Conservation (phyloP, 2,113 vertebrate species). For the Myodes glareolus region DNA sequence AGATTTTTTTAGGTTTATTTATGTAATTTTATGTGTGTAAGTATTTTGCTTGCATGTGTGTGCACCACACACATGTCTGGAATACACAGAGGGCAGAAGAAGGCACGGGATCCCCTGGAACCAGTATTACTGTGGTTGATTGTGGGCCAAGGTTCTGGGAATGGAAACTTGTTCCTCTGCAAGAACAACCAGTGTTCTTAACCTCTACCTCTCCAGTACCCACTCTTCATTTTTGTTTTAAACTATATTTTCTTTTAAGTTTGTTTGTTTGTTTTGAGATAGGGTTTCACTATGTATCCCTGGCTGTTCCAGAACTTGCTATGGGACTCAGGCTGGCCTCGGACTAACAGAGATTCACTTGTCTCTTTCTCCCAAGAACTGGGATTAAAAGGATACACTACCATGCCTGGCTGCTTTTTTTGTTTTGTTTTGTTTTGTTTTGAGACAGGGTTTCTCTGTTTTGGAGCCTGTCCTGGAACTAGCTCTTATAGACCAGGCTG, state of each 20-base stretch:
- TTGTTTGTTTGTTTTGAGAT: background rate
- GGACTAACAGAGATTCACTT: background rate
- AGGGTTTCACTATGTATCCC: background rate
- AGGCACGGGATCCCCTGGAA: background rate
- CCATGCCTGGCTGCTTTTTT: background rate
- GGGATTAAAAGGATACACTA: background rate
- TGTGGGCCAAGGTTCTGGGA: background rate
- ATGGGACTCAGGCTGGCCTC: background rate
- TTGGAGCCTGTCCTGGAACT: background rate
- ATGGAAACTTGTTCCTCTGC: background rate
- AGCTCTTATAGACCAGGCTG: background rate
- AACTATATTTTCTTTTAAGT: background rate
- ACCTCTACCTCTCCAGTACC: background rate
- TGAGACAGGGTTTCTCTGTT: background rate
- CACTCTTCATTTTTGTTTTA: background rate
- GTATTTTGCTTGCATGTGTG: no score
- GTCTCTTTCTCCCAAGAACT: background rate
- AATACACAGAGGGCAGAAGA: background rate
- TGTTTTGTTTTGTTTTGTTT: background rate
- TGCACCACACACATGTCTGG: background rate
- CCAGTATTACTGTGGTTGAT: background rate
- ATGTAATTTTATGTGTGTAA: background rate
- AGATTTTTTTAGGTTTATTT: background rate
- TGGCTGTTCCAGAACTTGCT: background rate
- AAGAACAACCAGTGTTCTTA: background rate